phyloP scores from a whole-genome alignment of 2,888 invertebrate species.

The Cremastinae sp. region DNA sequence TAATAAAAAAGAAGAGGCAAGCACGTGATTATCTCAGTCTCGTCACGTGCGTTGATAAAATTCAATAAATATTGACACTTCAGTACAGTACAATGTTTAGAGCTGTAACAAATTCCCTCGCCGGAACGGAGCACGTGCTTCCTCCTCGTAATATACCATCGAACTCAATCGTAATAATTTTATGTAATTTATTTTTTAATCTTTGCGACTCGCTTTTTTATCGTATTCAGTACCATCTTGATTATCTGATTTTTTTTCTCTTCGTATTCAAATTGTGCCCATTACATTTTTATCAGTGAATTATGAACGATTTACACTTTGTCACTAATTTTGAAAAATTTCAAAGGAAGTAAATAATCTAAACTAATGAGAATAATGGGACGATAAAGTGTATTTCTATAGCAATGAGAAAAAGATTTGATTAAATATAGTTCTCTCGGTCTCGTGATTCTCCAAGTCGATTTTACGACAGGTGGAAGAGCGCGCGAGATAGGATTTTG shows the following conservation, averaged over 20 bases:
- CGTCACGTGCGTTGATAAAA: constrained; percentile 49
- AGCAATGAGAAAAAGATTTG: constrained; percentile 1
- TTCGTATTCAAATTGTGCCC: too few species aligned
- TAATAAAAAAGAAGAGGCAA: constrained; percentile 7
- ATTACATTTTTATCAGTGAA: too few species aligned
- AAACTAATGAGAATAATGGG: neutral
- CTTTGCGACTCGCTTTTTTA: too few species aligned
- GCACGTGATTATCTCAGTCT: constrained; percentile 37
- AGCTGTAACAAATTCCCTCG: neutral
- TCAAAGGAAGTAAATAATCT: neutral
- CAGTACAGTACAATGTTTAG: neutral
- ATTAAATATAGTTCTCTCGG: neutral
- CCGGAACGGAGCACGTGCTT: constrained; percentile 5
- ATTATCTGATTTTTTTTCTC: too few species aligned
- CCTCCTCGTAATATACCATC: neutral
- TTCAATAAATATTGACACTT: constrained; percentile 27
- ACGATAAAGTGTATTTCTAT: neutral
- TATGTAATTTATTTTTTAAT: too few species aligned
- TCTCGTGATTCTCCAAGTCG: constrained; percentile 14
- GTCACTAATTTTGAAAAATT: too few species aligned
- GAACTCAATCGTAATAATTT: neutral
- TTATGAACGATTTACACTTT: too few species aligned
- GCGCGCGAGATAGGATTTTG: too few species aligned
- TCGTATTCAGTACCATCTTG: too few species aligned
- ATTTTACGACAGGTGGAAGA: constrained; percentile 3